These are phyloP conservation scores for Coregonus clupeaformis DNA, from an alignment of 2,113 vertebrate species.

Conservation along the genomic window DNA sequence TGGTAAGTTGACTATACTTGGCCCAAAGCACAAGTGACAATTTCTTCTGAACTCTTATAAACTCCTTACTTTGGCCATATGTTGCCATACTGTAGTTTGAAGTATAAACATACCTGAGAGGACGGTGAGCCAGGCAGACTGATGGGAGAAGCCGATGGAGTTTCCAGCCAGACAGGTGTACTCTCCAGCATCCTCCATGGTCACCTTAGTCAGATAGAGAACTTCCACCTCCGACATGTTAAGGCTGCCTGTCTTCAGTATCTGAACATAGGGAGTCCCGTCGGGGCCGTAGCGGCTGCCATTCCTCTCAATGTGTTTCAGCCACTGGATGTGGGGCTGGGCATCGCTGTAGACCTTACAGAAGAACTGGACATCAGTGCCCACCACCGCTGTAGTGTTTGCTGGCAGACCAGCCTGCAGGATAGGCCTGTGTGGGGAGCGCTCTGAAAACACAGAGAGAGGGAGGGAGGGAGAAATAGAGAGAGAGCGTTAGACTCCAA, in stretches of 20 bases:
- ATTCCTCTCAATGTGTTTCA: slow-evolving; percentile 92
- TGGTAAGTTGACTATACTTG: too few species aligned
- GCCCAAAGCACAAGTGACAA: neutral
- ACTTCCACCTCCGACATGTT: slow-evolving; percentile 96
- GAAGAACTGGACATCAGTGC: slow-evolving; percentile 88
- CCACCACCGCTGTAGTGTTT: slow-evolving; percentile 89
- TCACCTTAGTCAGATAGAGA: slow-evolving; percentile 88
- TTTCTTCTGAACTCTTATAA: neutral
- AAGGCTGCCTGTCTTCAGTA: slow-evolving; percentile 92
- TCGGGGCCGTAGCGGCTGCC: slow-evolving; percentile 89
- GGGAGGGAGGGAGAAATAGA: slow-evolving; percentile 1
- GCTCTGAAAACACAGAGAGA: slow-evolving; percentile 67
- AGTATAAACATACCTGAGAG: slow-evolving; percentile 78
- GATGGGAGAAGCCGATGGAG: slow-evolving; percentile 92
- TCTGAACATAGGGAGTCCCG: slow-evolving; percentile 90
- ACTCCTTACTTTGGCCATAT: too few species aligned
- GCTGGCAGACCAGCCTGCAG: slow-evolving; percentile 93
- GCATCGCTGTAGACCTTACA: slow-evolving; percentile 98
- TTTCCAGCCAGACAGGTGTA: slow-evolving; percentile 97
- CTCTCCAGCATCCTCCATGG: slow-evolving; percentile 89
- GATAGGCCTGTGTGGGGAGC: slow-evolving; percentile 95
- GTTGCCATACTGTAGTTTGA: too few species aligned
- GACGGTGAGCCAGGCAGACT: slow-evolving; percentile 96
- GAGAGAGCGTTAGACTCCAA: neutral
- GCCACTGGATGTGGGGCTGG: slow-evolving; percentile 97